These are phyloP conservation scores for Lordiphosa clarofinis DNA, from an alignment of 1,140 invertebrate genomes.

Conservation along the genomic window DNA sequence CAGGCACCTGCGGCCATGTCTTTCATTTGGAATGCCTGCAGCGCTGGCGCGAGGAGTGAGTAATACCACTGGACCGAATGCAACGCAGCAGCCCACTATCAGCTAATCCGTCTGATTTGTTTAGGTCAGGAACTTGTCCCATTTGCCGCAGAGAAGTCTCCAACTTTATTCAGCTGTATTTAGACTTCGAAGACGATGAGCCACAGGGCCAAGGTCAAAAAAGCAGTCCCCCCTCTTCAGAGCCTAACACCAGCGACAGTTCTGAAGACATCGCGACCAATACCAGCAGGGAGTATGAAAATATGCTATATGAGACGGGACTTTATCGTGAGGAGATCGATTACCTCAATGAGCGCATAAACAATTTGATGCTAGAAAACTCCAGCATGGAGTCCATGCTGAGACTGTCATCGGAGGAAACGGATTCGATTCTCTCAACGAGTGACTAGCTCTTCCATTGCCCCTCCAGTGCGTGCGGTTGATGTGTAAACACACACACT, in stretches of 20 bases:
- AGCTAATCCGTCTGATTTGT: constrained; percentile 4
- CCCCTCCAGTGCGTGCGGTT: too few species aligned
- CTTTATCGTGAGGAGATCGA: constrained; percentile 47
- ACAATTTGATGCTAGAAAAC: constrained; percentile 10
- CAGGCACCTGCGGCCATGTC: constrained; percentile 49
- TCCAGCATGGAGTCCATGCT: background rate
- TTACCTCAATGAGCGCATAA: constrained; percentile 33
- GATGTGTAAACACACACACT: too few species aligned
- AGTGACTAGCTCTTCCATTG: too few species aligned
- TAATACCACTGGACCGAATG: background rate
- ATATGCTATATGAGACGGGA: constrained; percentile 42
- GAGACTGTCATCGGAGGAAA: background rate
- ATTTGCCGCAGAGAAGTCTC: constrained; percentile 34
- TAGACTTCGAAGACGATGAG: constrained; percentile 35
- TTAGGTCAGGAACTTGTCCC: constrained; percentile 42
- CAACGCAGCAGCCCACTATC: background rate
- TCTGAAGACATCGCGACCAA: background rate
- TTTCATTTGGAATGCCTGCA: constrained; percentile 51
- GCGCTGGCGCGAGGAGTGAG: constrained; percentile 52
- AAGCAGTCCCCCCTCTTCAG: background rate
- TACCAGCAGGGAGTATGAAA: constrained; percentile 32
- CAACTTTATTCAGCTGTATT: constrained; percentile 42
- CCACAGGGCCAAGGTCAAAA: constrained; percentile 16
- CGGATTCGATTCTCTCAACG: background rate
- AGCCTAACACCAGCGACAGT: constrained; percentile 2